These are phyloP conservation scores for Hassar affinis DNA, from an alignment of 2,113 vertebrate genomes.

Conservation along the genomic window DNA sequence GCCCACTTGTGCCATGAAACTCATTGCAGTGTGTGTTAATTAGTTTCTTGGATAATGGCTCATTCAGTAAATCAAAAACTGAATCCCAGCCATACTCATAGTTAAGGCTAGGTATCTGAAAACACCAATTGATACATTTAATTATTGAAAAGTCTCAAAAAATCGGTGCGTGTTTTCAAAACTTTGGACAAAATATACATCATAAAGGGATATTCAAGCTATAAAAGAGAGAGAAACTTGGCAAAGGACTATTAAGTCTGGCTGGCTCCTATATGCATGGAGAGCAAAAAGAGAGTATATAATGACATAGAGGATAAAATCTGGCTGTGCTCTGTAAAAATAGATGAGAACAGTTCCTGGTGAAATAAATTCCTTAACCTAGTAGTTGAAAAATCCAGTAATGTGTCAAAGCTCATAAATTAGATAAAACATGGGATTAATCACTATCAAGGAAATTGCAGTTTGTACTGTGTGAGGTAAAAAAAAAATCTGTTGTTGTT, in stretches of 20 bases:
- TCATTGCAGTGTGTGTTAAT: slow-evolving; percentile 13
- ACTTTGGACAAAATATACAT: background rate
- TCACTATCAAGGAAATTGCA: background rate
- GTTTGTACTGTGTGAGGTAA: background rate
- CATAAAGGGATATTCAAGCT: background rate
- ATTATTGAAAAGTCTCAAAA: background rate
- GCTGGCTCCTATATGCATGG: background rate
- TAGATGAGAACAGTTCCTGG: background rate
- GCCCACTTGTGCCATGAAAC: background rate
- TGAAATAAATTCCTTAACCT: background rate
- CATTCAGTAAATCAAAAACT: background rate
- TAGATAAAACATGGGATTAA: background rate
- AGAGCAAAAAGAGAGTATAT: background rate
- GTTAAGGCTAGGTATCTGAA: background rate
- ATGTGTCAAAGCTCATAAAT: background rate
- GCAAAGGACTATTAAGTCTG: background rate
- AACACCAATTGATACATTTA: background rate
- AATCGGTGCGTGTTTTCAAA: background rate
- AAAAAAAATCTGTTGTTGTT: background rate
- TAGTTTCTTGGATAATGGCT: slow-evolving; percentile 8
- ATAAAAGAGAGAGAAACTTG: background rate
- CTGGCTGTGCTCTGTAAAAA: background rate
- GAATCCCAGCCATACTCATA: background rate
- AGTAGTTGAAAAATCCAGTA: background rate
- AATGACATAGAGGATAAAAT: background rate